Evolutionary conservation across 1,140 invertebrate genomes (phyloP), one percentile per base, ranked within the genome.

Genomic region (Cheumatopsyche charites): DNA sequence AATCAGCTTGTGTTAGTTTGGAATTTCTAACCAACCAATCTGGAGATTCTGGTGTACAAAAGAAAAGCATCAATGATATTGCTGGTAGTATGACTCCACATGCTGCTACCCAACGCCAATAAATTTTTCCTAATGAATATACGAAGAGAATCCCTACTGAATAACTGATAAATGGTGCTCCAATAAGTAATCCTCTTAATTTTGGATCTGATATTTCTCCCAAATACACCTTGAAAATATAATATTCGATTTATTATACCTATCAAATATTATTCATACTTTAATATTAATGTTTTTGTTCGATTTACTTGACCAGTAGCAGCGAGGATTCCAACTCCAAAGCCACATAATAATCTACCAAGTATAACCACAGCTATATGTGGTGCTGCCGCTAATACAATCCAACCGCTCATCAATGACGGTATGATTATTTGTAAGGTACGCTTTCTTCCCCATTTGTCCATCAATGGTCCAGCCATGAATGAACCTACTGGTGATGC

Each of bases 121-220:
- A 80, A 2, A 91, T 79, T 0, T 86, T 86, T 0, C 91, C 91
- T 1, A 92, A 79, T 2, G 83, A 84, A 72, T 92, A 92, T 36
- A 91, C 88, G 13, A 91, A 78, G 0, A 92, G 80, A 26, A 92
- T 90, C n/a, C 91, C 91, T 5, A 88, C 76, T 0, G 90, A 89
- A 72, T 91, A 91, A 15, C 90, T 87, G 1, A 90, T 87, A 67
- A 90, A 89, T 0, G 89, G 87, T 0, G 87, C 84, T 1, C 89
- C 88, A 4, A 87, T 87, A 0, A 92, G 82, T 15, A 91, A 80
- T 11, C 90, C 90, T 62, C 91, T 83, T 9, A 91, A 75, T 73
- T 86, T 84, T 13, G 90, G 88, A 73, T 91, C 89, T 1, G 90
- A 86, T 62, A 88, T 89, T 79, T 92, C 91, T n/a, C 89, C 89